Percentiles rank a stretch among this genome's conserved stretches.
phyloP scores from a whole-genome alignment of 2,113 vertebrate species.

The Takifugu flavidus region DNA sequence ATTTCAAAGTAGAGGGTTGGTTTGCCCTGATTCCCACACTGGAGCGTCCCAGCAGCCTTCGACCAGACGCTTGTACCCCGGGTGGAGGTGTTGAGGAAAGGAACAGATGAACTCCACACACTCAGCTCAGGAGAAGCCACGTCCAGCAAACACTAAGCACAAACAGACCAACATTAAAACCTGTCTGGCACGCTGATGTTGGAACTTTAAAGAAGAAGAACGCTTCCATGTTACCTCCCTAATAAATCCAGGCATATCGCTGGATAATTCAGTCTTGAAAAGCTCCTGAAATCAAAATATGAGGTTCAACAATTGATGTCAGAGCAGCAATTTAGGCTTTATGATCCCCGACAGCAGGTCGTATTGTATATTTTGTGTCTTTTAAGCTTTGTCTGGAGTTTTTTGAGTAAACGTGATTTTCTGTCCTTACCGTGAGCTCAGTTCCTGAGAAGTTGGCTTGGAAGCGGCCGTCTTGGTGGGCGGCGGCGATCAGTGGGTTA shows the following conservation, averaged over 20 bases:
- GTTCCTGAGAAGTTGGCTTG: conserved; percentile 64
- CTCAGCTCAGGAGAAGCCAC: conserved; percentile 60
- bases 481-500: conserved; percentile 70
- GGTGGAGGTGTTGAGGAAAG: conserved; percentile 65
- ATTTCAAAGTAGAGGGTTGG: conserved; percentile 71
- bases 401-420: too few species aligned
- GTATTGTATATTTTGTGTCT: too few species aligned
- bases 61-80: conserved; percentile 58
- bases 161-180: neutral
- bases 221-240: conserved; percentile 52
- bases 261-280: conserved; percentile 50
- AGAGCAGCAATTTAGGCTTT: too few species aligned
- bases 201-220: too few species aligned
- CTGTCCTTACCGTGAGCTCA: conserved; percentile 73
- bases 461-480: conserved; percentile 77
- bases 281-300: conserved; percentile 65
- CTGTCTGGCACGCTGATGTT: neutral
- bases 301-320: neutral
- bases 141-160: conserved; percentile 57
- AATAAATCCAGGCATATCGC: conserved; percentile 47
- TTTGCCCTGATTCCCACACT: neutral
- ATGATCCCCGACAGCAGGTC: too few species aligned
- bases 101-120: conserved; percentile 71
- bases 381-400: too few species aligned
- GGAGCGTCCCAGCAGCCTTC: conserved; percentile 61